Evolutionary conservation across 1,140 invertebrate genomes (phyloP).

Genomic region (Aphaenogaster floridana): DNA sequence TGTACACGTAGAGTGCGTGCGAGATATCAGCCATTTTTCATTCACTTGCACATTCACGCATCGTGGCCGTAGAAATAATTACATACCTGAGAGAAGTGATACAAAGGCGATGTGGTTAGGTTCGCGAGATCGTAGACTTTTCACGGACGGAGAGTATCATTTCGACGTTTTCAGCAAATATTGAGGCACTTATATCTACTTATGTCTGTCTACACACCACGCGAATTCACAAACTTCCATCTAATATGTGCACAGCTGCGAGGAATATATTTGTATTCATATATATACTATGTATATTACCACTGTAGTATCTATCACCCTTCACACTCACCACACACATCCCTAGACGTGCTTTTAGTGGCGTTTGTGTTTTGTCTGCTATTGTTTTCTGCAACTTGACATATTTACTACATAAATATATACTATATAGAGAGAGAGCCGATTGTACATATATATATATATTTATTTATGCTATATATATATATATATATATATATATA

Average conservation of each 20-base stretch:
- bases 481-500: constrained; percentile 55
- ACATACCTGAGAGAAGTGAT: constrained; percentile 1
- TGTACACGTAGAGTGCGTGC: constrained; percentile 33
- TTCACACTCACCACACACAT: constrained; percentile 78
- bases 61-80: constrained; percentile 65
- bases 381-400: constrained; percentile 70
- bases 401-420: constrained; percentile 67
- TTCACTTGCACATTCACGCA: constrained; percentile 68
- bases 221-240: constrained; percentile 73
- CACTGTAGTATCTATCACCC: constrained; percentile 78
- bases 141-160: constrained; percentile 19
- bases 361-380: constrained; percentile 83
- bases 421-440: constrained; percentile 61
- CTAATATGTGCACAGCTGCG: constrained; percentile 83
- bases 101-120: constrained; percentile 15
- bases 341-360: constrained; percentile 85
- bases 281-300: constrained; percentile 31
- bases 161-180: constrained; percentile 10
- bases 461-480: constrained; percentile 48
- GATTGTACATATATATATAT: constrained; percentile 54
- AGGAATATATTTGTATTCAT: constrained; percentile 71
- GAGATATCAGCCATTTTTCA: constrained; percentile 43
- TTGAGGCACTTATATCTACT: constrained; percentile 21
- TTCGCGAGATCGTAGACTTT: constrained; percentile 31
- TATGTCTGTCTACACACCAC: constrained; percentile 51